Base-by-base conservation (phyloP, 2,888 invertebrate species). In the Mythimna albipuncta region DNA sequence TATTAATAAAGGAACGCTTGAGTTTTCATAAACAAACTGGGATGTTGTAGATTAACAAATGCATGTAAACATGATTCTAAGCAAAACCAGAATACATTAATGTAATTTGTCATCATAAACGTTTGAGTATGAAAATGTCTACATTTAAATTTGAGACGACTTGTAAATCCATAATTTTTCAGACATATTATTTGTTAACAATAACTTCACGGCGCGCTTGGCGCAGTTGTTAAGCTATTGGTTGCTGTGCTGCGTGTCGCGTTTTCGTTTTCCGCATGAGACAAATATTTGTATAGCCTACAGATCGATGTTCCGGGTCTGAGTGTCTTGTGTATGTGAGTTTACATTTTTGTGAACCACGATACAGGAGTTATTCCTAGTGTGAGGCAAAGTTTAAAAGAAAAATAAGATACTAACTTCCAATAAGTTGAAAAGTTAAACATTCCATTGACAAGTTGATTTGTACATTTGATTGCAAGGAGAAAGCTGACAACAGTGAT, bases 11-110 rank as follows among this genome's bases (percentile, higher is more conserved):
- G 44, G 61, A 64, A 41, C 38, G 44, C 32, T 74, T 32, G 38
- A 55, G 47, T 67, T 69, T 64, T 52, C 2, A 16, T 59, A 52
- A 65, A 73, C 63, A 79, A 58, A 73, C 21, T 62, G 38, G 59
- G 52, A 26, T 73, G 6, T 35, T 64, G 6, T 69, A 38, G 26
- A 77, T 63, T 62, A 63, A 16, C 59, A 13, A 9, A 54, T 59
- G 54, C 47, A n/a, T 70, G 63, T 21, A 58, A 58, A 52, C 11
- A 26, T 21, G 2, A 26, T 41, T 52, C n/a, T 38, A n/a, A 41
- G 6, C 38, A 59, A 47, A 55, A 21, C 16, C 6, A 6, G 35
- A 38, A 52, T 41, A n/a, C 3, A 10, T 38, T 38, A n/a, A 59
- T 54, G 5, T 41, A 64, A 13, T 47, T 47, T 44, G 19, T 26